A percentile compares a stretch with the other conserved stretches of the same genome.
Evolutionary conservation across 1,140 invertebrate genomes (phyloP).

Genomic region (Drosophila quadrilineata): DNA sequence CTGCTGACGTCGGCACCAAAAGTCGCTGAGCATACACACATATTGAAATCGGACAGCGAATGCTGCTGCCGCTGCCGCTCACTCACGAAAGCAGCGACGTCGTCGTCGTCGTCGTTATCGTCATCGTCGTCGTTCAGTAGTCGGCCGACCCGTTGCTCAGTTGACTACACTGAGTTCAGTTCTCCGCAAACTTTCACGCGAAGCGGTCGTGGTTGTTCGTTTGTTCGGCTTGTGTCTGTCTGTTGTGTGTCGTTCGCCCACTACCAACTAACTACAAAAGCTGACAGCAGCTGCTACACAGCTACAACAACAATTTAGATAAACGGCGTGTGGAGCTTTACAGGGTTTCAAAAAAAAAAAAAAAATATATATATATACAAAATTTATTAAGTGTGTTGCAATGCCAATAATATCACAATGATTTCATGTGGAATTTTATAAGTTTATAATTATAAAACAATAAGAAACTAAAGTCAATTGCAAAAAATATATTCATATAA

Average conservation of each 20-base stretch:
- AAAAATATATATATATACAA: constrained; percentile 30
- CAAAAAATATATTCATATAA: constrained; percentile 5
- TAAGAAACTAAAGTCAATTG: constrained; percentile 28
- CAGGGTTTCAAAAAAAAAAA: constrained; percentile 39
- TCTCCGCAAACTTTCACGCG: constrained; percentile 69
- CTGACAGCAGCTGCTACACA: constrained; percentile 40
- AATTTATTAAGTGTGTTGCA: constrained; percentile 47
- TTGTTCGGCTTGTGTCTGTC: not conserved
- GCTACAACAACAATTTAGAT: constrained; percentile 23
- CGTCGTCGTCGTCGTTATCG: constrained; percentile 11
- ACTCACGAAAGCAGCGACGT: constrained; percentile 16
- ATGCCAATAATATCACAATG: constrained; percentile 19
- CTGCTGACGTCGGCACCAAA: constrained; percentile 48
- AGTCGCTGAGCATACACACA: constrained; percentile 27
- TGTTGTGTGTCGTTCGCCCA: constrained; percentile 24
- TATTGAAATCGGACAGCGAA: constrained; percentile 42
- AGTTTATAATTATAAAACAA: constrained; percentile 45
- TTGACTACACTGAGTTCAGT: constrained; percentile 50
- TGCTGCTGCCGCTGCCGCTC: constrained; percentile 12
- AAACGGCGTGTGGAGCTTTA: constrained; percentile 23
- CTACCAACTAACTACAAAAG: constrained; percentile 26
- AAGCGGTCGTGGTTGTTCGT: constrained; percentile 59
- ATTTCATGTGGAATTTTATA: constrained; percentile 36
- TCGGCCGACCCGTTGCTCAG: constrained; percentile 40
- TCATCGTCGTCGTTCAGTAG: constrained; percentile 17